Base-by-base conservation (phyloP, 2,888 invertebrate species). In the Pteria penguin region DNA sequence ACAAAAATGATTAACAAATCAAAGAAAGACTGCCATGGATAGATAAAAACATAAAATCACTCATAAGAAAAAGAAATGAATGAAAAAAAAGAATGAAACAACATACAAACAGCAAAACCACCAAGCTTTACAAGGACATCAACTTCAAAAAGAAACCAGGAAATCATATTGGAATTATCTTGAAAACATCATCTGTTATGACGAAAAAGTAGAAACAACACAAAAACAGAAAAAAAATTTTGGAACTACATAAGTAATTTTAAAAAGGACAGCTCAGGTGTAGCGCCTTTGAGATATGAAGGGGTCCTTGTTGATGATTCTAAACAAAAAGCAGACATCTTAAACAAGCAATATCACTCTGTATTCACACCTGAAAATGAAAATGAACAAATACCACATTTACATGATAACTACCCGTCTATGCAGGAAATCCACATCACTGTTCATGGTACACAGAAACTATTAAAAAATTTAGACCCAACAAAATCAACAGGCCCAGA, bases 1-100 rank as follows among this genome's bases (percentile, higher is more conserved):
- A 36, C 72, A 2, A 79, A 76, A 36, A 55, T 70, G 27, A 52
- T 79, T 5, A 60, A 68, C 14, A 62, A 57, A 2, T 31, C 36
- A 1, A 78, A 78, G 32, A 18, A 27, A 54, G 62, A 18, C 72
- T 72, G 24, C 72, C 75, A 58, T 78, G 78, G 68, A 60, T 78
- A 18, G 68, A 18, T 1, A 72, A 63, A 65, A 27, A n/a, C 1
- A 36, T 78, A n/a, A 74, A 63, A 45, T 65, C 74, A 27, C n/a
- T 60, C 1, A 33, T 55, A 2, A 22, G 67, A 54, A 71, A 65
- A 29, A 61, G 71, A 55, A 75, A 75, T 8, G 75, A 78, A 52
- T 57, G 61, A n/a, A 68, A 26, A 14, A 55, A 24, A 24, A 71
- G 61, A 67, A 32, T 63, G 57, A 75, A 65, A 66, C 3, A 31